phyloP scores from a whole-genome alignment of 2,113 vertebrate species.

The Dromiciops gliroides region DNA sequence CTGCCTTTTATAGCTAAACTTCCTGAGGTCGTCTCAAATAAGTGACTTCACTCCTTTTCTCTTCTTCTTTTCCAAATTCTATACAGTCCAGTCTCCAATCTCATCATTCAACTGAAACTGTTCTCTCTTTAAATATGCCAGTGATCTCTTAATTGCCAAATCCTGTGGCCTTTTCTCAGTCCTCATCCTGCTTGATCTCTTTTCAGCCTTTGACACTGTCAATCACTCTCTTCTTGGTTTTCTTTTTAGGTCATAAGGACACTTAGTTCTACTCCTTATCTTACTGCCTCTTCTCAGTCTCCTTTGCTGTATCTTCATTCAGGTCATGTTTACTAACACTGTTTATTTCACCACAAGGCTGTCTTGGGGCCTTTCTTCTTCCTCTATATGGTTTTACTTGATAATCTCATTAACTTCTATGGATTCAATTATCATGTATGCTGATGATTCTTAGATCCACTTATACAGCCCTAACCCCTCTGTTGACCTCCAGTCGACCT shows the following conservation, averaged over 20 bases:
- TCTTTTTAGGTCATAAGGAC: neutral
- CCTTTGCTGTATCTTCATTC: neutral
- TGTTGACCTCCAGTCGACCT: neutral
- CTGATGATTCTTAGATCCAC: no score
- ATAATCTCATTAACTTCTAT: no score
- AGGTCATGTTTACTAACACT: no score
- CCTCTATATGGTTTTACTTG: no score
- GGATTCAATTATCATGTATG: no score
- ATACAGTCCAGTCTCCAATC: neutral
- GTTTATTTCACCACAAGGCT: neutral
- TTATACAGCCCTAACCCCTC: neutral
- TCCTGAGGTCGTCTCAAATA: neutral
- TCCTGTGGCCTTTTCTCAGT: neutral
- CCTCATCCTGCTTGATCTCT: neutral
- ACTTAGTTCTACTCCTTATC: neutral
- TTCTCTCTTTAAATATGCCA: neutral
- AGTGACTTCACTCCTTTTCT: neutral
- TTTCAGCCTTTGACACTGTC: neutral
- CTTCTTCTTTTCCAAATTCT: neutral
- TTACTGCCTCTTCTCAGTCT: neutral
- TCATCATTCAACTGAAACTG: neutral
- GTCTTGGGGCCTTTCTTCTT: neutral
- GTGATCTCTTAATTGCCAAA: neutral
- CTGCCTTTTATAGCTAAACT: neutral
- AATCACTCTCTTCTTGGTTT: neutral